These are phyloP conservation scores for Blastobasis lacticolella DNA, from an alignment of 2,888 invertebrate species.

Conservation along the genomic window DNA sequence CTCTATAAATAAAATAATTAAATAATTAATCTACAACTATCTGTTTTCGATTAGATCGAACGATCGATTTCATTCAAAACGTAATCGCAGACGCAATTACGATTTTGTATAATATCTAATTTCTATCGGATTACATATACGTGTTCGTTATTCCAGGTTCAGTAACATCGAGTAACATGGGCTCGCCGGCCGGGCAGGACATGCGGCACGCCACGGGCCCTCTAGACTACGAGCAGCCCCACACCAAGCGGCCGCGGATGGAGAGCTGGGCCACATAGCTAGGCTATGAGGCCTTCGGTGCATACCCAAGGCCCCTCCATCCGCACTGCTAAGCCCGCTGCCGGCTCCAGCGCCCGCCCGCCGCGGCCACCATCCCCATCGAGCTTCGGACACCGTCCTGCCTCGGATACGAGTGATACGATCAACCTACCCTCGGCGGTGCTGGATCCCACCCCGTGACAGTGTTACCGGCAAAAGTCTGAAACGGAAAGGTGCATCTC, in stretches of 20 bases:
- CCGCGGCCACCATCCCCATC: slow-evolving; percentile 29
- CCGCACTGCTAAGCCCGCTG: slow-evolving; percentile 61
- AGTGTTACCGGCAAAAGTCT: slow-evolving; percentile 31
- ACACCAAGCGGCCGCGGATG: slow-evolving; percentile 89
- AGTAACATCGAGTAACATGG: slow-evolving; percentile 88
- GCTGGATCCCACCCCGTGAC: slow-evolving; percentile 19
- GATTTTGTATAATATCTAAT: no score
- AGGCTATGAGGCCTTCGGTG: slow-evolving; percentile 67
- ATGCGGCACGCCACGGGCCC: slow-evolving; percentile 62
- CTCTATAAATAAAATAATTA: no score
- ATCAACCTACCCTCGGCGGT: slow-evolving; percentile 22
- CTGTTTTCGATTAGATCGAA: no score
- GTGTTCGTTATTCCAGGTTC: slow-evolving; percentile 73
- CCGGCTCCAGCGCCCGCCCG: slow-evolving; percentile 9
- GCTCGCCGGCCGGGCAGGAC: slow-evolving; percentile 78
- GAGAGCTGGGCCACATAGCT: slow-evolving; percentile 95
- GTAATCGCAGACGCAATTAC: no score
- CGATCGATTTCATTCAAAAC: no score
- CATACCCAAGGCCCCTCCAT: slow-evolving; percentile 66
- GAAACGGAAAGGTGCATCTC: slow-evolving; percentile 45
- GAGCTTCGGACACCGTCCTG: slow-evolving; percentile 31
- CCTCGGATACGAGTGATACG: slow-evolving; percentile 7
- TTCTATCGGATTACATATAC: no score
- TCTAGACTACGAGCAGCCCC: slow-evolving; percentile 73
- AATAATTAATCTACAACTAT: no score